A percentile compares a stretch with the other conserved stretches of the same genome.
Conservation (phyloP, 2,113 vertebrate species). For the Sisor rabdophorus region DNA sequence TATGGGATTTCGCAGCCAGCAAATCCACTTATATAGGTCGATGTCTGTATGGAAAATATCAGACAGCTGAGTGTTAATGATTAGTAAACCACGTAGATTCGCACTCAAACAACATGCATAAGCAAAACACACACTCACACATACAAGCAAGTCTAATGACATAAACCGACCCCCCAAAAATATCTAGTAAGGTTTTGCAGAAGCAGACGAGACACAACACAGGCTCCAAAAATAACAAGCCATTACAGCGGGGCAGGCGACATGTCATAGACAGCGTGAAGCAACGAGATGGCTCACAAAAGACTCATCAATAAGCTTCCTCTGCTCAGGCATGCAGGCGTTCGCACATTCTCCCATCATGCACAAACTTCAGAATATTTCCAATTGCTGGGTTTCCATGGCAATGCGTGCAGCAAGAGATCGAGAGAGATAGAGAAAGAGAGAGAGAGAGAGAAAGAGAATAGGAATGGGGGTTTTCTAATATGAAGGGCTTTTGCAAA, state of each 20-base stretch:
- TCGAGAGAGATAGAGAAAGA: no score
- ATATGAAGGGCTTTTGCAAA: constrained; percentile 86
- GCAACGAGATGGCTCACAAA: constrained; percentile 44
- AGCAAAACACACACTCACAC: background rate
- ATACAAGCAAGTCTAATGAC: constrained; percentile 41
- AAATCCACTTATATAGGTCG: background rate
- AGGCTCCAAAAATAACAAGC: constrained; percentile 8
- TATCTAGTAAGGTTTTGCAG: background rate
- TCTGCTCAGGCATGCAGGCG: constrained; percentile 73
- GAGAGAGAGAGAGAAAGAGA: constrained; percentile 48
- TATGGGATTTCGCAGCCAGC: constrained; percentile 3
- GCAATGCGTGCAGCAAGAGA: constrained; percentile 82
- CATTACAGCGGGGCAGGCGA: background rate
- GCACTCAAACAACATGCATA: constrained; percentile 5
- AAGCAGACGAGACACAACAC: constrained; percentile 34
- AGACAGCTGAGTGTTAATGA: background rate
- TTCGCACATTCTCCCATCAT: constrained; percentile 81
- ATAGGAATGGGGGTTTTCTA: constrained; percentile 31
- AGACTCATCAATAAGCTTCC: constrained; percentile 38
- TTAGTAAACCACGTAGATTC: constrained; percentile 11
- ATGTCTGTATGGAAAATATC: constrained; percentile 3
- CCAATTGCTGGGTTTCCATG: constrained; percentile 83
- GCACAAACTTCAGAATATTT: constrained; percentile 76
- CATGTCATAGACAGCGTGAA: constrained; percentile 43
- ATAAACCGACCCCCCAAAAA: constrained; percentile 55